A percentile compares a stretch with the other conserved stretches of the same genome.
These are phyloP conservation scores for Neoscelio sp. DNA, from an alignment of 2,888 invertebrate species.

Conservation along the genomic window DNA sequence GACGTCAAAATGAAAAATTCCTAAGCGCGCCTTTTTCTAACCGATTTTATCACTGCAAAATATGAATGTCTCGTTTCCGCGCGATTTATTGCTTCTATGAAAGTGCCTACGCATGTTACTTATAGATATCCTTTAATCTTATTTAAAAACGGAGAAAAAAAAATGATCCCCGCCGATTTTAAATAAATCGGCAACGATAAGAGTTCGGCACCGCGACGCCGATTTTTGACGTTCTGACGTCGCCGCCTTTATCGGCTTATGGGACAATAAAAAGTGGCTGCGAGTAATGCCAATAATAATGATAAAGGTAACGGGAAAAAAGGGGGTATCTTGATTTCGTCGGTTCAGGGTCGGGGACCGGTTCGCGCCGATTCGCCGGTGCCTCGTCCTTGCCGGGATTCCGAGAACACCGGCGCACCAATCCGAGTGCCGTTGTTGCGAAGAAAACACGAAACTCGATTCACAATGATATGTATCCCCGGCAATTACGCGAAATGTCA, in stretches of 20 bases:
- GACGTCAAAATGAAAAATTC: slow-evolving; percentile 62
- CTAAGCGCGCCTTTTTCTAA: slow-evolving; percentile 24
- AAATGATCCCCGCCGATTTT: slow-evolving; percentile 10
- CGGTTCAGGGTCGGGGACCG: slow-evolving; percentile 66
- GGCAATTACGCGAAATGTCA: slow-evolving; percentile 80
- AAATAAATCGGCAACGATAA: slow-evolving; percentile 10
- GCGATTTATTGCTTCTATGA: slow-evolving; percentile 50
- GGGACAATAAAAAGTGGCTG: slow-evolving; percentile 37
- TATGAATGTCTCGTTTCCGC: slow-evolving; percentile 39
- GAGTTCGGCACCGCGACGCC: background rate
- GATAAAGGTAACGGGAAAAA: slow-evolving; percentile 63
- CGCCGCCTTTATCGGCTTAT: slow-evolving; percentile 58
- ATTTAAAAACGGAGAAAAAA: too few species aligned
- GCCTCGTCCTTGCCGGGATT: slow-evolving; percentile 74
- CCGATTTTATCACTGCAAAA: slow-evolving; percentile 40
- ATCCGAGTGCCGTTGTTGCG: slow-evolving; percentile 65
- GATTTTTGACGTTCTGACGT: slow-evolving; percentile 32
- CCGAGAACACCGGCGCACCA: slow-evolving; percentile 73
- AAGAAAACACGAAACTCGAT: slow-evolving; percentile 71
- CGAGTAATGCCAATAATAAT: slow-evolving; percentile 55
- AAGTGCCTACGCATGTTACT: slow-evolving; percentile 21
- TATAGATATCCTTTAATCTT: too few species aligned
- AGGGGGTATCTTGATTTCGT: slow-evolving; percentile 65
- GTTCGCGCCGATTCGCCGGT: slow-evolving; percentile 69
- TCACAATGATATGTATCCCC: slow-evolving; percentile 77